A percentile compares a stretch with the other conserved stretches of the same genome.
Evolutionary conservation across 2,888 invertebrate genomes (phyloP).

Genomic region (Pheosia gnoma): DNA sequence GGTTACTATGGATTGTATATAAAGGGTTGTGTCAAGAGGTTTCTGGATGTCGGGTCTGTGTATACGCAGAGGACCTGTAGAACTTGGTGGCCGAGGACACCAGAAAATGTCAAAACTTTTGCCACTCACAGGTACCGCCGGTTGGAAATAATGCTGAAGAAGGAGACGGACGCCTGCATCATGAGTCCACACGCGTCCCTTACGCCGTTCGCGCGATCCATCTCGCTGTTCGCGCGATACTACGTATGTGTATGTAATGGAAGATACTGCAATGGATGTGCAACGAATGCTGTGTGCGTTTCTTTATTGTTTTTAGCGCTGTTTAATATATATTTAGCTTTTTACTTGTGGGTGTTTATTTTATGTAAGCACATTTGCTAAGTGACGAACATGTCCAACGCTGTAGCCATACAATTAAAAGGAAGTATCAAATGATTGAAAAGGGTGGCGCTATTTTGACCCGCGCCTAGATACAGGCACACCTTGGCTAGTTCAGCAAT

Average conservation of each 20-base stretch:
- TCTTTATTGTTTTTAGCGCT: background rate
- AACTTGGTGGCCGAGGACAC: slow-evolving; percentile 19
- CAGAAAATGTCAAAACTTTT: slow-evolving; percentile 8
- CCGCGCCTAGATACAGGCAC: background rate
- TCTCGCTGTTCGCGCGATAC: slow-evolving; percentile 39
- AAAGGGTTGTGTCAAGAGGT: slow-evolving; percentile 45
- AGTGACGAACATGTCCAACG: no score
- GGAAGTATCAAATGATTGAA: background rate
- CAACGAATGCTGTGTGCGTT: background rate
- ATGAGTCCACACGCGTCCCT: slow-evolving; percentile 36
- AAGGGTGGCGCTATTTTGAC: background rate
- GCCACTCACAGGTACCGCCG: slow-evolving; percentile 24
- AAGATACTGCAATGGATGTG: slow-evolving; percentile 30
- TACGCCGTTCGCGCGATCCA: slow-evolving; percentile 35
- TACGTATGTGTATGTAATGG: slow-evolving; percentile 41
- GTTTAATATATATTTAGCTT: background rate
- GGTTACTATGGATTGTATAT: slow-evolving; percentile 20
- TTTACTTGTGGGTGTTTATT: background rate
- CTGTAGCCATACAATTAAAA: no score
- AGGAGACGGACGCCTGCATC: slow-evolving; percentile 27
- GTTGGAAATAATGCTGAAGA: slow-evolving; percentile 24
- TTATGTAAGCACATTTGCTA: background rate
- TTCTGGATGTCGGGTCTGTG: slow-evolving; percentile 39
- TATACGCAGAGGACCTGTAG: slow-evolving; percentile 45
- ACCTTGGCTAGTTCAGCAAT: background rate